A percentile compares a stretch with the other conserved stretches of the same genome.
phyloP scores from a whole-genome alignment of 2,888 invertebrate genomes.

The Peribatodes rhomboidaria region DNA sequence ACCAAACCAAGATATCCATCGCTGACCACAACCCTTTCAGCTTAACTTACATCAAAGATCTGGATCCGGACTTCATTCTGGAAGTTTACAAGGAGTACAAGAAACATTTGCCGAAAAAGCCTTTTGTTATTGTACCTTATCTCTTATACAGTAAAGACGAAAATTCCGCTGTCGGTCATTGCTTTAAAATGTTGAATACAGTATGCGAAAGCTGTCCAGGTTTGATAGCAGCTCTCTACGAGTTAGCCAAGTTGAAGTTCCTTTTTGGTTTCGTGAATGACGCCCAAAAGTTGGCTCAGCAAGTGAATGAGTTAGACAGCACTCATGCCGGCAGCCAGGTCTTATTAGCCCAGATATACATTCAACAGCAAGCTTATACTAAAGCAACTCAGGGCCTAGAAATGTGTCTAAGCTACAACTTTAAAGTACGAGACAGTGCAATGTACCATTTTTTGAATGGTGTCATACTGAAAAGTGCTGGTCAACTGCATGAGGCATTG shows the following conservation, averaged over 20 bases:
- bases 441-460: constrained; percentile 96
- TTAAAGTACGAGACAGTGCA: constrained; percentile 96
- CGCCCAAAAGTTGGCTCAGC: constrained; percentile 90
- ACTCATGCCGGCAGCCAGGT: constrained; percentile 94
- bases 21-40: constrained; percentile 89
- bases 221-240: constrained; percentile 88
- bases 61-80: constrained; percentile 95
- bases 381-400: constrained; percentile 95
- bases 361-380: constrained; percentile 89
- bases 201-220: constrained; percentile 94
- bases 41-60: constrained; percentile 89
- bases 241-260: constrained; percentile 93
- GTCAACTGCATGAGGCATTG: constrained; percentile 90
- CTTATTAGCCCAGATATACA: constrained; percentile 94
- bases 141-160: constrained; percentile 77
- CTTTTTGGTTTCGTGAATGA: constrained; percentile 91
- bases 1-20: constrained; percentile 77
- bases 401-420: constrained; percentile 96
- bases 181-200: constrained; percentile 89
- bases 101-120: constrained; percentile 89
- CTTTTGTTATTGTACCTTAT: constrained; percentile 80
- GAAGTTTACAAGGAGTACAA: constrained; percentile 92
- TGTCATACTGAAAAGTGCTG: constrained; percentile 91
- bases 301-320: constrained; percentile 91
- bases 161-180: constrained; percentile 82